Evolutionary conservation across 2,797 vertebrate species (phyloP).

Genomic region (Danio jaintianensis): DNA sequence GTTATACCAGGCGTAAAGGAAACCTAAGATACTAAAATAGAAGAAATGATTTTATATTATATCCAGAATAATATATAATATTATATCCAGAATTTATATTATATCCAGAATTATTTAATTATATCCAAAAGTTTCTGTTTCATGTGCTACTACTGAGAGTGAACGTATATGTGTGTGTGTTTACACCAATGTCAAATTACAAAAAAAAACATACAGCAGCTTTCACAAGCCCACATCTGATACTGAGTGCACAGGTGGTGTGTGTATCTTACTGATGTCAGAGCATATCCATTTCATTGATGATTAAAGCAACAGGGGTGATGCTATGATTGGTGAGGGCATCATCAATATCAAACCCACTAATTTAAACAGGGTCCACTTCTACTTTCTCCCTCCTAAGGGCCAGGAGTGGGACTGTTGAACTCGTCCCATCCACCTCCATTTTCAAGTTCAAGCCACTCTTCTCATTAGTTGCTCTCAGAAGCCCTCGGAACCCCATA

Average conservation of each 20-base stretch:
- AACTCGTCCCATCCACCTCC: slow-evolving; percentile 27
- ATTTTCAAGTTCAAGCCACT: slow-evolving; percentile 42
- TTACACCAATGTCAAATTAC: neutral
- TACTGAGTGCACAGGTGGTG: slow-evolving; percentile 1
- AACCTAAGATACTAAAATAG: neutral
- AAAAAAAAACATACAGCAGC: slow-evolving; percentile 16
- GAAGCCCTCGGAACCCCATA: slow-evolving; percentile 38
- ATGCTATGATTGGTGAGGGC: slow-evolving; percentile 46
- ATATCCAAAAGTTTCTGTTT: too few relatives aligned
- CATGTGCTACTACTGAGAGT: neutral
- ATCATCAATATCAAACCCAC: slow-evolving; percentile 3
- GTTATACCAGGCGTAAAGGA: neutral
- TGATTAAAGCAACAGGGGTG: slow-evolving; percentile 55
- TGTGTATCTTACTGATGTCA: slow-evolving; percentile 28
- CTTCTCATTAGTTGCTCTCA: slow-evolving; percentile 47
- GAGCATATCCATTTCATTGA: slow-evolving; percentile 20
- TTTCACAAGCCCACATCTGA: slow-evolving; percentile 12
- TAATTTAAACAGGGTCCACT: slow-evolving; percentile 3
- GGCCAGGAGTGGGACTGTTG: neutral
- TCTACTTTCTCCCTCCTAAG: slow-evolving; percentile 9
- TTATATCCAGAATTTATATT: too few relatives aligned
- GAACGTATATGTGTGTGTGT: neutral
- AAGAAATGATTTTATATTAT: too few relatives aligned
- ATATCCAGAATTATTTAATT: too few relatives aligned
- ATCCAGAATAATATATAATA: too few relatives aligned